phyloP scores from a whole-genome alignment of 2,113 vertebrate genomes.

The Caloenas nicobarica region DNA sequence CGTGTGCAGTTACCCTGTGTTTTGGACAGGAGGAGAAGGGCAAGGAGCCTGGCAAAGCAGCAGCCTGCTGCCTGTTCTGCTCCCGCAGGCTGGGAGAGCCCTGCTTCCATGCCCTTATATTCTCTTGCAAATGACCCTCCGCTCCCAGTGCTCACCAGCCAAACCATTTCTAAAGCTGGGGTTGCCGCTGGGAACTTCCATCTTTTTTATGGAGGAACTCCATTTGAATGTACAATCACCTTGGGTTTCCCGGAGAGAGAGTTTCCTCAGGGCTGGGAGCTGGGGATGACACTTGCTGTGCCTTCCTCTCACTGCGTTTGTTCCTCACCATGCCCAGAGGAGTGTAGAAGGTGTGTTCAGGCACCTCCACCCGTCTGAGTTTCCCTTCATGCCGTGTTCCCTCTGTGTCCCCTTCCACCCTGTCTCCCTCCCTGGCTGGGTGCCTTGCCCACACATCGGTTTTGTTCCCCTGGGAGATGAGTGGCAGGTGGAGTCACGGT shows the following conservation, averaged over 20 bases:
- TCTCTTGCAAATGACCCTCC: not conserved
- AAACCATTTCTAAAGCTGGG: not conserved
- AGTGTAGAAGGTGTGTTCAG: not conserved
- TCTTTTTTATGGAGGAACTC: not conserved
- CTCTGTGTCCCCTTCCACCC: accelerated
- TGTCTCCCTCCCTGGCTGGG: too few relatives aligned
- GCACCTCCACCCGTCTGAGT: not conserved
- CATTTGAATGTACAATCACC: not conserved
- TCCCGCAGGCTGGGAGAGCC: accelerated
- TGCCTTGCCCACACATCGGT: too few relatives aligned
- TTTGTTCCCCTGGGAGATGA: not conserved
- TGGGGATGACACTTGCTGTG: not conserved
- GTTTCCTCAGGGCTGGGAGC: not conserved
- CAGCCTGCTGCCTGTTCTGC: not conserved
- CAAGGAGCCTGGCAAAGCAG: not conserved
- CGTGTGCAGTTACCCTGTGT: accelerated
- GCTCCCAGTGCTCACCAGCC: not conserved
- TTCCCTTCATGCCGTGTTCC: accelerated
- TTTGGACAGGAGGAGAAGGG: not conserved
- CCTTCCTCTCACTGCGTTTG: not conserved
- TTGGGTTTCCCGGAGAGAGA: not conserved
- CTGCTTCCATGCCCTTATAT: not conserved
- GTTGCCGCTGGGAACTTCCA: not conserved
- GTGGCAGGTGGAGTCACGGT: not conserved
- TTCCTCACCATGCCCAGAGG: not conserved